Evolutionary conservation across 1,140 invertebrate genomes (phyloP).

Genomic region (Bombus huntii): DNA sequence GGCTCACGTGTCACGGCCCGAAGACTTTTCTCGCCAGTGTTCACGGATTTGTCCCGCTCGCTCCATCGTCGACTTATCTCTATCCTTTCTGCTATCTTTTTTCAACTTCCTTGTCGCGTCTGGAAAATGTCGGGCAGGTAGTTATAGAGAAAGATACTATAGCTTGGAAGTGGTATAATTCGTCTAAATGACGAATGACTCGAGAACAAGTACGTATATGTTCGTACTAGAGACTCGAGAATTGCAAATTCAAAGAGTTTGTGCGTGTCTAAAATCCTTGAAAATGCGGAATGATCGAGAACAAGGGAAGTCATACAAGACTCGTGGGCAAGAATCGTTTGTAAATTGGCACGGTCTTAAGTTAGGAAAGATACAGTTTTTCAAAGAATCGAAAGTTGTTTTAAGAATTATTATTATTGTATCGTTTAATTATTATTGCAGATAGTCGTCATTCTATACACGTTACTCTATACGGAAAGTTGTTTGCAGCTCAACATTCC

Average conservation of each 20-base stretch:
- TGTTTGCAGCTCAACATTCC: too few relatives aligned
- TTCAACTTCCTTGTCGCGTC: background rate
- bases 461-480: too few relatives aligned
- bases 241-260: too few relatives aligned
- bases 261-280: background rate
- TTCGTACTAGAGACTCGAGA: too few relatives aligned
- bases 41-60: background rate
- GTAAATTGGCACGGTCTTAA: background rate
- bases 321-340: too few relatives aligned
- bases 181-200: background rate
- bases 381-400: background rate
- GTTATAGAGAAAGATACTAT: background rate
- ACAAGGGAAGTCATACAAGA: background rate
- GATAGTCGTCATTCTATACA: too few relatives aligned
- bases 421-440: too few relatives aligned
- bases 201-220: too few relatives aligned
- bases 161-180: background rate
- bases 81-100: background rate
- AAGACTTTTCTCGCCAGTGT: background rate
- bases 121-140: background rate
- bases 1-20: constrained; percentile 8
- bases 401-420: background rate
- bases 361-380: background rate
- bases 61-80: background rate
- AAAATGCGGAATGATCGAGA: background rate